Base-by-base conservation (phyloP, 2,888 invertebrate species). In the Phengaris alcon region DNA sequence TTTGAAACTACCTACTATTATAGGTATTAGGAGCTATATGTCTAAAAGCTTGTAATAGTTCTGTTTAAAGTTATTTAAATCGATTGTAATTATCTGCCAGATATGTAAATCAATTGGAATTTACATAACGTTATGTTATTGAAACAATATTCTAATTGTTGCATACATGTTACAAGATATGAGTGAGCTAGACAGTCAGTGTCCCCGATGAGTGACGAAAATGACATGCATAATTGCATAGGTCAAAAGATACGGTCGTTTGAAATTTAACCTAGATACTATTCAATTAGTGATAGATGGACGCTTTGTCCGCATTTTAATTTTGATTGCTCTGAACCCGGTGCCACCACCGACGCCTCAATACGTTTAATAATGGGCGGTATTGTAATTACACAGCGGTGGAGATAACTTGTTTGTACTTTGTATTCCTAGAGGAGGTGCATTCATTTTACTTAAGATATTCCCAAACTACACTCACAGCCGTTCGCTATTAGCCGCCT, bases 231-330 rank as follows among this genome's bases (percentile, higher is more conserved):
- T 77, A 78, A 75, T 72, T 72, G 54, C 72, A 54, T 35, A 78
- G 81, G 80, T 81, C 82, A 80, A 64, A 75, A 74, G 78, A 79
- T 81, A 78, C 77, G 75, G 76, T 77, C 72, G 78, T 76, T 75
- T 77, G 77, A 77, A 78, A 77, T 79, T 75, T 78, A 78, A 79
- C 78, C 80, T 77, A 79, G 77, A 78, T 78, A 79, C 74, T 78
- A 79, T 79, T 77, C 77, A 80, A 78, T 79, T 78, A 77, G 75
- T 77, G 76, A 76, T 75, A 78, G 77, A 77, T 74, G 57, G 76
- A 75, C 72, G 72, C 74, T 74, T 73, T 76, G 75, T 76, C 73
- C 74, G 74, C 64, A 48, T 74, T 74, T 64, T 75, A 73, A 73
- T 77, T 76, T 76, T 76, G 75, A 75, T 75, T 75, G 76, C 75